Evolutionary conservation across 2,113 vertebrate species (phyloP), one percentile per base, ranked within the genome.

Genomic region (Panthera leo): DNA sequence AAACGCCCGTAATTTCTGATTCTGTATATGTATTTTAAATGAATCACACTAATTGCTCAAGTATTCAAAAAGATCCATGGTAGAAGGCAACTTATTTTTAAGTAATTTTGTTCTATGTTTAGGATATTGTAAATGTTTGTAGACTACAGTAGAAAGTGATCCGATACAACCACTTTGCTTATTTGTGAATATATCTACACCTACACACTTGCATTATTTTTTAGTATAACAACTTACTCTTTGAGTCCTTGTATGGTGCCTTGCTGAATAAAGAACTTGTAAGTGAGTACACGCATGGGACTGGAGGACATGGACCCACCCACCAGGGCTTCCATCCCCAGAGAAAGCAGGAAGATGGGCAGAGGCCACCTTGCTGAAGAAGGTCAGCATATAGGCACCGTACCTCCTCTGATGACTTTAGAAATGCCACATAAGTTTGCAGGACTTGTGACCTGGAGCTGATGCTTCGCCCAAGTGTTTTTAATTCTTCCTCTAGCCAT

Each of bases 391-490:
- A 25, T 3, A n/a, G 31, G 42, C n/a, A 82, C 91, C 29, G 0
- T 98, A 99, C 99, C 99, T 99, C 99, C 76, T 98, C 53, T 36
- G 99, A 98, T 55, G 97, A 98, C 89, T 98, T 98, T 5, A 99
- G 98, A 98, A 99, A 99, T 23, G 97, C 39, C 89, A 99, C 98
- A 1, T 99, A 99, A 19, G 97, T 98, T 91, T 98, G 97, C 67
- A 99, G 95, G 89, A 99, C 98, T 97, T 98, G 99, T 80, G 99
- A 71, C 78, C 99, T 99, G 29, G 96, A 98, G 73, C 80, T n/a
- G 27, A 99, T 97, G 70, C 96, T 99, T 94, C 96, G 98, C 84
- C 98, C 98, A 63, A 99, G 93, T 83, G 83, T 97, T 97, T 98
- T 98, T 97, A 99, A 97, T 97, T 99, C 99, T 97, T 98, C 98